A percentile compares a stretch with the other conserved stretches of the same genome.
These are phyloP conservation scores for Mya arenaria DNA, from an alignment of 1,140 invertebrate genomes.

Conservation along the genomic window DNA sequence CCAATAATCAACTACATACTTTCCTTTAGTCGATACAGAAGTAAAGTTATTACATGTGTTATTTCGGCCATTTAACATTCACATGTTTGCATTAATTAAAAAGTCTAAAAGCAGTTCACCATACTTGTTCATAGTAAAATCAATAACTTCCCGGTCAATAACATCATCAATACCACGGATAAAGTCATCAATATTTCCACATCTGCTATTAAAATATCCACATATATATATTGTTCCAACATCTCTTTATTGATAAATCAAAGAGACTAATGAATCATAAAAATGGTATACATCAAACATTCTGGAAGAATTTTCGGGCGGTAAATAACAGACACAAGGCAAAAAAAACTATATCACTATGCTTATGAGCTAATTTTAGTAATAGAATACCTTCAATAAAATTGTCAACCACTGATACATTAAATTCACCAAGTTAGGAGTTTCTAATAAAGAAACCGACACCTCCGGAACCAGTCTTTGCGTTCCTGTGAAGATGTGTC, in stretches of 20 bases:
- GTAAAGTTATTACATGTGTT: conserved; percentile 42
- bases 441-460: conserved; percentile 42
- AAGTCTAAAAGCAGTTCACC: conserved; percentile 56
- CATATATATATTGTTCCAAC: conserved; percentile 37
- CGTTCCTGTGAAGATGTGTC: not conserved
- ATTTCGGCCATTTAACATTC: conserved; percentile 52
- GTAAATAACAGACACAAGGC: conserved; percentile 50
- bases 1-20: conserved; percentile 58
- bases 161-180: conserved; percentile 56
- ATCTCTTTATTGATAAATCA: conserved; percentile 41
- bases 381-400: conserved; percentile 51
- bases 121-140: conserved; percentile 40
- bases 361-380: conserved; percentile 37
- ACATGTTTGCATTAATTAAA: conserved; percentile 51
- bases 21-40: conserved; percentile 39
- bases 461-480: conserved; percentile 4
- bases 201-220: conserved; percentile 48
- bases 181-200: conserved; percentile 43
- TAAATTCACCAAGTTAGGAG: not conserved
- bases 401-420: conserved; percentile 28
- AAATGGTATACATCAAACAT: conserved; percentile 11
- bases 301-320: conserved; percentile 41
- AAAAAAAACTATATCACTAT: conserved; percentile 14
- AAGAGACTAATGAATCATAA: conserved; percentile 26
- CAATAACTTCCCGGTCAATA: conserved; percentile 25